phyloP scores from a whole-genome alignment of 37 sponge, comb jelly and placozoan species.

The Bolinopsis microptera region DNA sequence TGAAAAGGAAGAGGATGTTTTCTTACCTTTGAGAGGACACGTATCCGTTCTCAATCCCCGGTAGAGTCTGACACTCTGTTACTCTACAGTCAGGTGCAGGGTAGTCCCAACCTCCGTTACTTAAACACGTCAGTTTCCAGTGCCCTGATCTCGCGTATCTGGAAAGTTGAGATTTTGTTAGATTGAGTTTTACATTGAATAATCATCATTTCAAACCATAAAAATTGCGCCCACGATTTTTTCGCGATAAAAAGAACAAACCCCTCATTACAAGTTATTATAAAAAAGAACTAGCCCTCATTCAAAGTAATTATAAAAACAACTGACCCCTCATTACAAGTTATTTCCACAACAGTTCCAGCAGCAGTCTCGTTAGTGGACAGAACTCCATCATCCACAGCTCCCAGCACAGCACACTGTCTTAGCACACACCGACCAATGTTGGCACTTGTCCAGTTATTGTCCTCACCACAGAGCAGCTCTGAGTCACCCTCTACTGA shows the following conservation, averaged over 20 bases:
- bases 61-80: neutral
- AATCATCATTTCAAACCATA: no score
- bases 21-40: slow-evolving; percentile 24
- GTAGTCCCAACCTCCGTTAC: neutral
- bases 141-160: slow-evolving; percentile 12
- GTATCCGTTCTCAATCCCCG: slow-evolving; percentile 2
- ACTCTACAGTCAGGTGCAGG: neutral
- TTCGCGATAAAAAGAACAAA: no score
- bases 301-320: no score
- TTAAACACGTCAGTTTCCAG: slow-evolving; percentile 6
- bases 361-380: neutral
- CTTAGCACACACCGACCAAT: neutral
- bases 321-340: neutral
- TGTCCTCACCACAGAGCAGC: neutral
- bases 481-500: neutral
- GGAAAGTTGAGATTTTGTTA: neutral
- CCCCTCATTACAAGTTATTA: no score
- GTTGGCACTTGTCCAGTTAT: neutral
- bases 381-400: neutral
- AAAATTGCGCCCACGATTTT: no score
- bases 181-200: no score
- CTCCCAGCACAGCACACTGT: neutral
- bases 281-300: no score
- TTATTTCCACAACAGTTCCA: neutral
- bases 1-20: no score